These are phyloP conservation scores for Pseudomyrmex concolor DNA, from an alignment of 1,140 invertebrate species.

Conservation along the genomic window DNA sequence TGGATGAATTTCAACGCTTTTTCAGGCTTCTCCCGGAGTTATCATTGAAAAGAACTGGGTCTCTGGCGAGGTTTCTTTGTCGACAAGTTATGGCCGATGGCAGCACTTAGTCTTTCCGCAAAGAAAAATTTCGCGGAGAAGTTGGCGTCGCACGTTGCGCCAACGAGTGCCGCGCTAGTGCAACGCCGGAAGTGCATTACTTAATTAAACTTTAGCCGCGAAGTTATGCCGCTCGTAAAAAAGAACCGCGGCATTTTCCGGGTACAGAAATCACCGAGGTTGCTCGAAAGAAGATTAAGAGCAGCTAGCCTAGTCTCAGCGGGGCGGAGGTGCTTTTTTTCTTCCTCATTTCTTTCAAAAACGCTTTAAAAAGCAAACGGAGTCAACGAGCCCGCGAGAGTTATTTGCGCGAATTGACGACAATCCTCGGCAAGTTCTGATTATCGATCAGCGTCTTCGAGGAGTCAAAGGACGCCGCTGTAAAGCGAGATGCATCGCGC, in stretches of 20 bases:
- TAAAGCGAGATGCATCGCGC: background rate
- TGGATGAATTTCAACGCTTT: constrained; percentile 45
- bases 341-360: background rate
- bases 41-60: constrained; percentile 55
- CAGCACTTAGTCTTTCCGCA: constrained; percentile 39
- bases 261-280: constrained; percentile 50
- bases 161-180: background rate
- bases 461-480: background rate
- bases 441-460: constrained; percentile 34
- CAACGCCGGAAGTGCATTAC: constrained; percentile 52
- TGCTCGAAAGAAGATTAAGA: constrained; percentile 54
- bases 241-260: constrained; percentile 40
- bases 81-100: constrained; percentile 54
- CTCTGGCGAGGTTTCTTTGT: constrained; percentile 36
- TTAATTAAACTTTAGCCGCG: constrained; percentile 55
- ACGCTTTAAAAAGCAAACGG: constrained; percentile 19
- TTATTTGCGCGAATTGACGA: constrained; percentile 34
- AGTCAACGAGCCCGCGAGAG: constrained; percentile 37
- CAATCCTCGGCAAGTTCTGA: constrained; percentile 17
- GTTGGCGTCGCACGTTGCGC: background rate
- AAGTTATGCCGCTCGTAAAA: constrained; percentile 51
- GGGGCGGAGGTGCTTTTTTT: background rate
- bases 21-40: constrained; percentile 30
- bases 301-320: constrained; percentile 3
- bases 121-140: constrained; percentile 42